These are phyloP conservation scores for Trachops cirrhosus DNA, from an alignment of 2,797 vertebrate genomes.

Conservation along the genomic window DNA sequence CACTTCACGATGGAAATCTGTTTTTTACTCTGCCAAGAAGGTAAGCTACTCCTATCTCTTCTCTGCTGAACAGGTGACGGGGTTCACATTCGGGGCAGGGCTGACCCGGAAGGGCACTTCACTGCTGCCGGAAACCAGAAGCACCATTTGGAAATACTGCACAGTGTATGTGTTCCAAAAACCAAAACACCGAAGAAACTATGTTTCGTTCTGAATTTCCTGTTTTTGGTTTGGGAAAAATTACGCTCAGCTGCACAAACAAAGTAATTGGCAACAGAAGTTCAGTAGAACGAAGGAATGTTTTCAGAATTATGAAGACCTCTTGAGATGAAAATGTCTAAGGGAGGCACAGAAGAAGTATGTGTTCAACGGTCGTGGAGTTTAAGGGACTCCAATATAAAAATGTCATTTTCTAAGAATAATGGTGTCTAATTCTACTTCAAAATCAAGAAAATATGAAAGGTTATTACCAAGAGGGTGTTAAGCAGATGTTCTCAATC, in stretches of 20 bases:
- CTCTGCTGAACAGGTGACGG: slow-evolving; percentile 54
- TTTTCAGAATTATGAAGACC: slow-evolving; percentile 53
- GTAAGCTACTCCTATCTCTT: not conserved
- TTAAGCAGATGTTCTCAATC: slow-evolving; percentile 70
- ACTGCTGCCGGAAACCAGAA: slow-evolving; percentile 57
- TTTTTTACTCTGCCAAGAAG: not conserved
- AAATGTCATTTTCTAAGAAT: slow-evolving; percentile 71
- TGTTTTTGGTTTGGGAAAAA: slow-evolving; percentile 73
- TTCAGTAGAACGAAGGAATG: slow-evolving; percentile 47
- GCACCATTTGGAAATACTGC: slow-evolving; percentile 49
- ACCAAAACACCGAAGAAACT: slow-evolving; percentile 70
- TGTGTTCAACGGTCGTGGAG: slow-evolving; percentile 43
- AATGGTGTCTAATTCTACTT: slow-evolving; percentile 63
- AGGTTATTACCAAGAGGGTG: slow-evolving; percentile 69
- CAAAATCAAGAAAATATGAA: slow-evolving; percentile 68
- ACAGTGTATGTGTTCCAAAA: slow-evolving; percentile 71
- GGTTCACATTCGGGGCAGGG: slow-evolving; percentile 35
- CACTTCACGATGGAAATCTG: not conserved
- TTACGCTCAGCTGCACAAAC: slow-evolving; percentile 65
- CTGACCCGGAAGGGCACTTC: slow-evolving; percentile 49
- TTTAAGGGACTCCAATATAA: slow-evolving; percentile 64
- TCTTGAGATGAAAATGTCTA: slow-evolving; percentile 45
- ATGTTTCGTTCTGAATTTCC: slow-evolving; percentile 71
- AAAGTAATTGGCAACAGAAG: slow-evolving; percentile 58
- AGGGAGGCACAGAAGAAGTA: slow-evolving; percentile 11